A percentile compares a stretch with the other conserved stretches of the same genome.
These are phyloP conservation scores for Harpagoxenus sublaevis DNA, from an alignment of 2,888 invertebrate species.

Conservation along the genomic window DNA sequence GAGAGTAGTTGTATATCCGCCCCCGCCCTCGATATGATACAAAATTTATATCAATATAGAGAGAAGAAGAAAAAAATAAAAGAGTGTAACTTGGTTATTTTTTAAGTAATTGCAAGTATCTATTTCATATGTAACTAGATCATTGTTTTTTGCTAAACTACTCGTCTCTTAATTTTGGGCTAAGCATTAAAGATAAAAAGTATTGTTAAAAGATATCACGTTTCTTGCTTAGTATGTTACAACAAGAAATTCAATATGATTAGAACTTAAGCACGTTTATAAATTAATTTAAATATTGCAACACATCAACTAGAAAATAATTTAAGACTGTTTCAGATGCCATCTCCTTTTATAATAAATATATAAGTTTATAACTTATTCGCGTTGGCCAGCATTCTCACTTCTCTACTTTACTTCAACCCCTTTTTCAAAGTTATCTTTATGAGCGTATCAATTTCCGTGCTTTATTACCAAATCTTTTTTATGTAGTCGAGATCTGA, in stretches of 20 bases:
- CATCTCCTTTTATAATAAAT: background rate
- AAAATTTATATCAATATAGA: conserved; percentile 52
- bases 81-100: background rate
- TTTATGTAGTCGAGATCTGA: background rate
- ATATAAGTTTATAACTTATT: background rate
- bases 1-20: conserved; percentile 68
- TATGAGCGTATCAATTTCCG: background rate
- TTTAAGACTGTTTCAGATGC: background rate
- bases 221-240: background rate
- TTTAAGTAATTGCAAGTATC: background rate
- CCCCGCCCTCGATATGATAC: conserved; percentile 59
- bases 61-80: background rate
- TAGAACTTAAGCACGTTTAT: background rate
- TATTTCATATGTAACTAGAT: background rate
- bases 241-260: background rate
- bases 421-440: background rate
- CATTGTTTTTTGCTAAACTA: background rate
- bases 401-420: background rate
- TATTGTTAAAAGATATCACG: background rate
- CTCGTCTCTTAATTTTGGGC: background rate
- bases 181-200: background rate
- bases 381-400: background rate
- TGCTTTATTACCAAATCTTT: background rate
- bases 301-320: background rate
- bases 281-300: background rate